Conservation (phyloP, 2,888 invertebrate genomes). For the Stenichneumon culpator region DNA sequence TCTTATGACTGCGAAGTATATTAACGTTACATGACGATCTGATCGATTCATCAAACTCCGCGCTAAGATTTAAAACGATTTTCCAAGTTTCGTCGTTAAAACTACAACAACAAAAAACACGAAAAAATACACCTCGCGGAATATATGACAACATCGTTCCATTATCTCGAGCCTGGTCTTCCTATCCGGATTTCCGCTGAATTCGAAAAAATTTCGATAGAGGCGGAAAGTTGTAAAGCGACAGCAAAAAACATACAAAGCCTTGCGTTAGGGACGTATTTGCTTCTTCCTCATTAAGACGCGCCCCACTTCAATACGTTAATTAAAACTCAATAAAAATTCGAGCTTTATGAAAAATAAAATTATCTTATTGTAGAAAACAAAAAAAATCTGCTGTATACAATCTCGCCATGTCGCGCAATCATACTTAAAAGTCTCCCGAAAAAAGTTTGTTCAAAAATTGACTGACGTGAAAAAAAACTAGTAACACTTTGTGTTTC, state of each 20-base stretch:
- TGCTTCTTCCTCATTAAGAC: constrained; percentile 51
- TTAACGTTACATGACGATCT: constrained; percentile 28
- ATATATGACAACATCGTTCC: constrained; percentile 49
- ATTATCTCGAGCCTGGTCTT: constrained; percentile 68
- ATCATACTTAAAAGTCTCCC: constrained; percentile 34
- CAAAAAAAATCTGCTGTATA: constrained; percentile 36
- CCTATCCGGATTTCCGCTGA: constrained; percentile 63
- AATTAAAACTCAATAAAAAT: constrained; percentile 37
- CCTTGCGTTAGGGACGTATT: constrained; percentile 51
- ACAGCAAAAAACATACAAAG: constrained; percentile 30
- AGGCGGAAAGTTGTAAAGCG: constrained; percentile 43
- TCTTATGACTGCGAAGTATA: constrained; percentile 57
- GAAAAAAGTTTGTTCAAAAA: constrained; percentile 20
- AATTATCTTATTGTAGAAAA: constrained; percentile 10
- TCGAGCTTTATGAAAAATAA: constrained; percentile 47
- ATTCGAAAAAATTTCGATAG: constrained; percentile 57
- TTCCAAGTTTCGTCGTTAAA: constrained; percentile 29
- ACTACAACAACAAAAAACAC: constrained; percentile 14
- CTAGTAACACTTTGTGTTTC: constrained; percentile 17
- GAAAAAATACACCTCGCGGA: constrained; percentile 31
- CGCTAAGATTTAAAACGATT: constrained; percentile 57
- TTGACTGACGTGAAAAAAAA: constrained; percentile 40
- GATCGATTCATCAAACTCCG: constrained; percentile 35
- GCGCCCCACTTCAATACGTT: constrained; percentile 38
- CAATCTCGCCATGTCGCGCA: constrained; percentile 47